phyloP scores from a whole-genome alignment of 2,888 invertebrate species.

The Lasioglossum zephyrum region DNA sequence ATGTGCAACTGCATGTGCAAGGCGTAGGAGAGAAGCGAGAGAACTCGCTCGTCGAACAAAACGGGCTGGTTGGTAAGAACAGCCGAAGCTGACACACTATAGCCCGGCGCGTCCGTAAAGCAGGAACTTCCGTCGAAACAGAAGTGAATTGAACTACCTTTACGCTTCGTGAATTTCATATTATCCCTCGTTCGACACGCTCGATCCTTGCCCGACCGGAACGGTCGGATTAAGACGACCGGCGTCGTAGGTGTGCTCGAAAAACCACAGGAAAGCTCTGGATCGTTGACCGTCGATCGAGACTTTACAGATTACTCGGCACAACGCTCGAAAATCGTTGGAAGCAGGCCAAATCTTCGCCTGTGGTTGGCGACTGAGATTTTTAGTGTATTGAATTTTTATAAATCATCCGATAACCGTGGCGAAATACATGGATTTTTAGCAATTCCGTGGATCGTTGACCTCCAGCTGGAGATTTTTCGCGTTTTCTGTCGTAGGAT shows the following conservation, averaged over 20 bases:
- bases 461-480: not conserved
- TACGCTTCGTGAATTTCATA: conserved; percentile 74
- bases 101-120: conserved; percentile 67
- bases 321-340: not conserved
- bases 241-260: conserved; percentile 37
- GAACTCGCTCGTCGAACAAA: conserved; percentile 19
- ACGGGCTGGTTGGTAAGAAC: conserved; percentile 54
- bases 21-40: conserved; percentile 24
- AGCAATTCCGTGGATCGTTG: not conserved
- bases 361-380: not conserved
- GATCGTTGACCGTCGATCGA: not conserved
- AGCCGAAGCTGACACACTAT: conserved; percentile 61
- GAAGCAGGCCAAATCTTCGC: not conserved
- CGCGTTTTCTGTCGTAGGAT: not conserved
- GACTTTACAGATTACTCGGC: not conserved
- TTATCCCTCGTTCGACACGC: conserved; percentile 67
- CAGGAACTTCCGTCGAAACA: conserved; percentile 79
- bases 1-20: conserved; percentile 2
- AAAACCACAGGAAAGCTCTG: conserved; percentile 19
- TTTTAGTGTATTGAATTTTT: not conserved
- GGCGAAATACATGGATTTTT: not conserved
- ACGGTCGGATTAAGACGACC: conserved; percentile 63
- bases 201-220: conserved; percentile 66
- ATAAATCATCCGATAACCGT: no score
- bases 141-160: conserved; percentile 70